Evolutionary conservation across 2,888 invertebrate species (phyloP), one percentile per base, ranked within the genome.

Genomic region (Cartodere bifasciata): DNA sequence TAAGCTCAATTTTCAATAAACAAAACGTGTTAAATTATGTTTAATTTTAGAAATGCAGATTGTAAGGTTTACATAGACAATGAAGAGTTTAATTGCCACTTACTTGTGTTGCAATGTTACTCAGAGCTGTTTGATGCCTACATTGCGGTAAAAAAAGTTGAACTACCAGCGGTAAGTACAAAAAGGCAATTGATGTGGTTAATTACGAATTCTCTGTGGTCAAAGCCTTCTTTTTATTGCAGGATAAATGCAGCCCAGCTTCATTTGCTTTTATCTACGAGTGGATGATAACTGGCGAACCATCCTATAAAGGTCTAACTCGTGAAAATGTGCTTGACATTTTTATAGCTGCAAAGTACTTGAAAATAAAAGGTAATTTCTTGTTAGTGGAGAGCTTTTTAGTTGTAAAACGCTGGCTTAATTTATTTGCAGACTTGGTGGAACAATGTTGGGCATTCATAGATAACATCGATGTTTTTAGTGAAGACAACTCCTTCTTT

Each of bases 401-500:
- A n/a, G 20, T 17, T 17, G 6, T 17, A 17, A n/a, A 17, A 17
- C 6, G 9, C 9, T 17, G 20, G 20, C 6, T 17, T 17, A 7
- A n/a, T 17, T 17, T 6, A 7, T 35, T 40, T 39, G 7, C 52
- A 77, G 79, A 78, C 57, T 59, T 84, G 34, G 73, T 79, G 43
- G 73, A 75, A 37, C 84, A 84, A 47, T 79, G 82, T 54, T 79
- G 81, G 75, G 68, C 75, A 0, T 80, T 83, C 44, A 72, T 84
- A 39, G 71, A 75, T 31, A 75, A 79, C 46, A 68, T 68, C 29
- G 68, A 70, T 23, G 64, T 80, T 1, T 81, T 84, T 47, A 64
- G 63, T 13, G 84, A 84, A 60, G 81, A 80, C 41, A 75, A 79
- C 0, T 83, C 84, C 0, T 82, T 79, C 47, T 51, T 75, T 20